These are phyloP conservation scores for Temnothorax nylanderi DNA, from an alignment of 1,140 invertebrate species.

Conservation along the genomic window DNA sequence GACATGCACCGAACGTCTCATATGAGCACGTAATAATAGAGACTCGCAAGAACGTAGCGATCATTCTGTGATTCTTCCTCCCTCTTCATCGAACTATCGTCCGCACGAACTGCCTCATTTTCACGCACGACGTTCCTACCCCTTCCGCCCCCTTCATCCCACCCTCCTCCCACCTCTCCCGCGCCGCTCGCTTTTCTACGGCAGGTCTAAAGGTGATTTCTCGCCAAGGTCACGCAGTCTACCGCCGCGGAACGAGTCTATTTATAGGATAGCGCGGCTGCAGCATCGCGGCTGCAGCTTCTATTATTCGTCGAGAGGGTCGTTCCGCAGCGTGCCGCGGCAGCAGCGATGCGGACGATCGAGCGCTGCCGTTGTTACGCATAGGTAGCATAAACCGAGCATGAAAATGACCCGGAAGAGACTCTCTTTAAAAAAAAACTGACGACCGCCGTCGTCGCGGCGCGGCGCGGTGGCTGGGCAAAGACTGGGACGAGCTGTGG, in stretches of 20 bases:
- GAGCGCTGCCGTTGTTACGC: slow-evolving; percentile 23
- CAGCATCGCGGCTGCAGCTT: slow-evolving; percentile 26
- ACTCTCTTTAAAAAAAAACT: slow-evolving; percentile 25
- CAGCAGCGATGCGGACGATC: slow-evolving; percentile 37
- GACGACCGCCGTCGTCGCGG: not conserved
- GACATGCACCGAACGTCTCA: slow-evolving; percentile 2
- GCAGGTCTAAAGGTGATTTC: slow-evolving; percentile 61
- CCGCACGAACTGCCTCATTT: slow-evolving; percentile 28
- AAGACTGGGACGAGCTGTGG: not conserved
- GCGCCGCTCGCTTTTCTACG: slow-evolving; percentile 25
- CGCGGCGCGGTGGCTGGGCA: not conserved
- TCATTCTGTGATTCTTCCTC: slow-evolving; percentile 4
- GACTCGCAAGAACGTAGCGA: not conserved
- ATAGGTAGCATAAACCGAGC: slow-evolving; percentile 60
- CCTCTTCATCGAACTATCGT: not conserved
- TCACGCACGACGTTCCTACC: slow-evolving; percentile 28
- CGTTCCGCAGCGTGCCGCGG: not conserved
- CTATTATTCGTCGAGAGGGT: slow-evolving; percentile 24
- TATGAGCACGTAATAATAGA: slow-evolving; percentile 63
- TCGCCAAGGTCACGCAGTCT: slow-evolving; percentile 65
- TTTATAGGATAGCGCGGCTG: slow-evolving; percentile 58
- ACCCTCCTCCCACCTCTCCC: not conserved
- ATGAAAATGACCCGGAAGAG: slow-evolving; percentile 65
- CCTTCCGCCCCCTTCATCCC: not conserved
- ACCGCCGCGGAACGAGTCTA: slow-evolving; percentile 62